Evolutionary conservation across 1,140 invertebrate species (phyloP).

Genomic region (Apolygus lucorum): DNA sequence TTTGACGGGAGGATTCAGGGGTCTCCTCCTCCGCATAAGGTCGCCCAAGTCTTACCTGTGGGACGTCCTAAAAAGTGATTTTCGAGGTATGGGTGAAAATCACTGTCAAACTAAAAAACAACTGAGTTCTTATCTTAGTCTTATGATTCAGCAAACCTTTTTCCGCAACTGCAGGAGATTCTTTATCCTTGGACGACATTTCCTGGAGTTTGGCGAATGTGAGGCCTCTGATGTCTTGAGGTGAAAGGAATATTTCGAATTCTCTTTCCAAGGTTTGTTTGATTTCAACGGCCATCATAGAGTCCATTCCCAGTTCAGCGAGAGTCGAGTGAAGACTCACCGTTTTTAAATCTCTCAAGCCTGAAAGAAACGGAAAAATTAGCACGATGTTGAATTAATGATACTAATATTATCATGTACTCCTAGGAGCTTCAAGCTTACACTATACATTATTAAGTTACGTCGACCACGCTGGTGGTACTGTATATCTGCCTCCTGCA

Average conservation of each 20-base stretch:
- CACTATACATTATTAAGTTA: no score
- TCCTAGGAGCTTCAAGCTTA: no score
- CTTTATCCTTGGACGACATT: slow-evolving; percentile 32
- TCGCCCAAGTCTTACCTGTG: background rate
- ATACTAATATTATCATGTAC: no score
- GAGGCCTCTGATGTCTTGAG: slow-evolving; percentile 64
- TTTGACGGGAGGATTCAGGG: background rate
- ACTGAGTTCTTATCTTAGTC: background rate
- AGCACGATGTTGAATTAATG: no score
- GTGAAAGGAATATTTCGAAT: slow-evolving; percentile 66
- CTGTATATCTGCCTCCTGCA: no score
- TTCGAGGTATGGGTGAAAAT: background rate
- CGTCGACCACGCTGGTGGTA: no score
- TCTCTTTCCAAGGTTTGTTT: slow-evolving; percentile 76
- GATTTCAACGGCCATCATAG: slow-evolving; percentile 74
- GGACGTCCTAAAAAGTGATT: background rate
- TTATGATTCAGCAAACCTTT: background rate
- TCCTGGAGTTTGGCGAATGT: slow-evolving; percentile 46
- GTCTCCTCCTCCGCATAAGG: background rate
- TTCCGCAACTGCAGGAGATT: background rate
- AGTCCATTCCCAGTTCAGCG: slow-evolving; percentile 75
- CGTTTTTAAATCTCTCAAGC: slow-evolving; percentile 44
- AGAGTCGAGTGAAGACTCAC: slow-evolving; percentile 56
- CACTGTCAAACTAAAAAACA: background rate
- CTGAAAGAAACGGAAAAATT: no score